phyloP scores from a whole-genome alignment of 2,797 vertebrate species.

The Fundulus diaphanus region DNA sequence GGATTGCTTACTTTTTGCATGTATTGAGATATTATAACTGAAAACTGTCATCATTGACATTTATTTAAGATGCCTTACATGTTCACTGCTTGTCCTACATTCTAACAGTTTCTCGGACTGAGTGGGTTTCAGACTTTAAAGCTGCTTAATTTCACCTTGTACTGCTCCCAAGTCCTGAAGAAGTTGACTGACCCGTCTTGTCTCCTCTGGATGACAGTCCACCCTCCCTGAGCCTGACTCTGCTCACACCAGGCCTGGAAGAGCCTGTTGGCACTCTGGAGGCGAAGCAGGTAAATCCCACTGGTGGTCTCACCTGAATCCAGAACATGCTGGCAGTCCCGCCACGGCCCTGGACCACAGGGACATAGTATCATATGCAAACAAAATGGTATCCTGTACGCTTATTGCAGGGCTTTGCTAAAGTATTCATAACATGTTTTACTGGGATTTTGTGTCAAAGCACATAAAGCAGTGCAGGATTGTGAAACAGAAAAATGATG shows the following conservation, averaged over 20 bases:
- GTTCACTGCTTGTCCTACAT: neutral
- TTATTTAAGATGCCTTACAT: neutral
- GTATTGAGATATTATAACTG: neutral
- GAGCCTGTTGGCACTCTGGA: conserved; percentile 77
- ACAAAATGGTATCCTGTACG: neutral
- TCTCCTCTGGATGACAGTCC: conserved; percentile 91
- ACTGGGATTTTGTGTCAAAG: neutral
- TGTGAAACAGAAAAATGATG: neutral
- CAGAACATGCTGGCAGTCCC: conserved; percentile 86
- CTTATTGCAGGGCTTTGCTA: neutral
- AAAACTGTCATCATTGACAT: neutral
- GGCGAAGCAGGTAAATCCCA: conserved; percentile 86
- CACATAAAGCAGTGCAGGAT: neutral
- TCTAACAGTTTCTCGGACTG: neutral
- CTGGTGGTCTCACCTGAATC: conserved; percentile 82
- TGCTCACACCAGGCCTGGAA: conserved; percentile 93
- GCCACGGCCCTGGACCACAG: conserved; percentile 85
- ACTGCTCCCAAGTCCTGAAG: conserved; percentile 92
- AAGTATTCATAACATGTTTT: neutral
- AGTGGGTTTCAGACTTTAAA: conserved; percentile 2
- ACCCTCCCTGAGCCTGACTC: conserved; percentile 84
- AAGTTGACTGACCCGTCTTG: conserved; percentile 92
- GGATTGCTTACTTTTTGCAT: neutral
- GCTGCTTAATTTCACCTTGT: conserved; percentile 80
- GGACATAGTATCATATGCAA: neutral